phyloP scores from a whole-genome alignment of 2,797 vertebrate species.

The Brachyalestes nurse region DNA sequence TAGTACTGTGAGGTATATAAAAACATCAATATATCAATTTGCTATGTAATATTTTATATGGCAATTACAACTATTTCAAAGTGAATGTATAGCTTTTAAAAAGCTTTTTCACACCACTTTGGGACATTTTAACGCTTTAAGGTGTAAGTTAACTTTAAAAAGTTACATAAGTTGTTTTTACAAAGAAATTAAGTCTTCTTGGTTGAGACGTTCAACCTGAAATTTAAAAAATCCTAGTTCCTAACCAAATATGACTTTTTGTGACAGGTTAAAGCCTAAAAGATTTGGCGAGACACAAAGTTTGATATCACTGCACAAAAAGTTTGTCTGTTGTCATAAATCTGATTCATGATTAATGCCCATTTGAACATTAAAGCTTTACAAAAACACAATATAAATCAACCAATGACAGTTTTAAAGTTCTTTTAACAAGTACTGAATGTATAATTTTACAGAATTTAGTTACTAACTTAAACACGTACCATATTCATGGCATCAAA shows the following conservation, averaged over 20 bases:
- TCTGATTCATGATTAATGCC: too few species aligned
- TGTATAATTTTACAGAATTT: background rate
- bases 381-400: background rate
- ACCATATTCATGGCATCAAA: background rate
- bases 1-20: background rate
- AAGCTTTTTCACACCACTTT: too few species aligned
- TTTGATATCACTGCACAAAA: background rate
- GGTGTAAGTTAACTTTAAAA: too few species aligned
- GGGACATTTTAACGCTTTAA: background rate
- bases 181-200: too few species aligned
- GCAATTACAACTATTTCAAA: too few species aligned
- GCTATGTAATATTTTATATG: too few species aligned
- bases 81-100: too few species aligned
- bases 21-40: background rate
- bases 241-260: background rate
- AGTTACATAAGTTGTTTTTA: too few species aligned
- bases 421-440: background rate
- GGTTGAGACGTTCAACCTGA: background rate
- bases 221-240: background rate
- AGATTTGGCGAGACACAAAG: background rate
- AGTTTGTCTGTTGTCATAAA: background rate
- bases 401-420: background rate
- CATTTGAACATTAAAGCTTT: too few species aligned
- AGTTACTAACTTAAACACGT: background rate
- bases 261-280: background rate